These are phyloP conservation scores for Syngnathus scovelli DNA, from an alignment of 2,113 vertebrate genomes.

Conservation along the genomic window DNA sequence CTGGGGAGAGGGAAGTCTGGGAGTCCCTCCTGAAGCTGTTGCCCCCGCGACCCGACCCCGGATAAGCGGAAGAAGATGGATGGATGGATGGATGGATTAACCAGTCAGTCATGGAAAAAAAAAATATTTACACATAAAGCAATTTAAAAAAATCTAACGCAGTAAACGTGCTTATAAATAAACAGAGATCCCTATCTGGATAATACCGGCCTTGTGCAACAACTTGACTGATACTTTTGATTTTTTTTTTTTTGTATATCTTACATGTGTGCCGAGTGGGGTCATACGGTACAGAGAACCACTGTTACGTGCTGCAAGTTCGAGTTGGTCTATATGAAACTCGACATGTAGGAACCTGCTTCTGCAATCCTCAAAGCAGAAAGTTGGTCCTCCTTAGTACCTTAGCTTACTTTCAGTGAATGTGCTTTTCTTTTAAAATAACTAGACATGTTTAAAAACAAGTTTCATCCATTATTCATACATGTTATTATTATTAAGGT, in stretches of 20 bases:
- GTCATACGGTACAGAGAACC: slow-evolving; percentile 47
- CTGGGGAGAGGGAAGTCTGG: no score
- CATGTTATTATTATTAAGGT: neutral
- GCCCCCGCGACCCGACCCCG: no score
- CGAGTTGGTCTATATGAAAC: neutral
- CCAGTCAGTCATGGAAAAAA: neutral
- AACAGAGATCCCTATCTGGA: slow-evolving; percentile 34
- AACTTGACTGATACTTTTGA: slow-evolving; percentile 17
- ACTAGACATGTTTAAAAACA: neutral
- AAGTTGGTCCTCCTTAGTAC: neutral
- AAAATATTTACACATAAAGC: no score
- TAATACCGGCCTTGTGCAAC: slow-evolving; percentile 52
- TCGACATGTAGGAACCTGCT: neutral
- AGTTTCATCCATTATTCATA: neutral
- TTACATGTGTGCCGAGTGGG: slow-evolving; percentile 16
- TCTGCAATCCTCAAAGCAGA: neutral
- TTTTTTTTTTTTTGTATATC: slow-evolving; percentile 16
- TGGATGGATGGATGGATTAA: no score
- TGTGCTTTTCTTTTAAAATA: neutral
- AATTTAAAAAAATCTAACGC: neutral
- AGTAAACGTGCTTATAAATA: slow-evolving; percentile 42
- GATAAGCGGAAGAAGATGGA: no score
- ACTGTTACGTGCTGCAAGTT: slow-evolving; percentile 36
- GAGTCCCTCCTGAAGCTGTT: no score
- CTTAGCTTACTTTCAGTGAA: neutral